Base-by-base conservation (phyloP, 2,797 vertebrate species). In the Hybognathus amarus region DNA sequence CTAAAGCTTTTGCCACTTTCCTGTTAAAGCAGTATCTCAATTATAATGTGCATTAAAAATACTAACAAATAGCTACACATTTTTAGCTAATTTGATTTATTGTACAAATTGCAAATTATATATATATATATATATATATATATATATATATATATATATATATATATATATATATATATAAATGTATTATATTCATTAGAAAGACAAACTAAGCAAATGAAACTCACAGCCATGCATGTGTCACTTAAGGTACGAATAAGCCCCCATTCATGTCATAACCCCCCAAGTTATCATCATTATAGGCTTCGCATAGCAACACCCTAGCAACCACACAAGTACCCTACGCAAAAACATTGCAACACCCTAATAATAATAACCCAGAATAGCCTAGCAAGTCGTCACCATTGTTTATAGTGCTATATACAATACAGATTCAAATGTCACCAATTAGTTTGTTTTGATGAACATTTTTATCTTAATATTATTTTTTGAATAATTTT, bases 1-100 rank as follows among this genome's bases (percentile, higher is more conserved):
- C 17, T 45, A 64, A 64, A 50, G 24, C 59, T 78, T 47, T 78
- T 78, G 76, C 3, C 59, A 47, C 11, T 78, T n/a, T 22, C 17
- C 11, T 47, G 40, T 77, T 15, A 78, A 78, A 33, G 27, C 40
- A 36, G 66, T 9, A 20, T 78, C 27, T 1, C 76, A 47, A n/a
- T 66, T 77, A 64, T 30, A 6, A 17, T 12, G n/a, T 30, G 10
- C 15, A 64, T 54, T 36, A 54, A 36, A 45, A 73, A 47, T 30
- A 47, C 40, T 20, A 64, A 13, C 24, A 47, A 13, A 64, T 61
- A 61, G 11, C 50, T n/a, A 75, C 30, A 24, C 38, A 61, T 64
- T 22, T 27, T 24, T 64, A 20, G 36, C 36, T 45, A 20, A 30
- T 45, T 63, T 30, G 1, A 61, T 18, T 18, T 45, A 50, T 71